Conservation (phyloP, 2,888 invertebrate species). For the Scaeva pyrastri region DNA sequence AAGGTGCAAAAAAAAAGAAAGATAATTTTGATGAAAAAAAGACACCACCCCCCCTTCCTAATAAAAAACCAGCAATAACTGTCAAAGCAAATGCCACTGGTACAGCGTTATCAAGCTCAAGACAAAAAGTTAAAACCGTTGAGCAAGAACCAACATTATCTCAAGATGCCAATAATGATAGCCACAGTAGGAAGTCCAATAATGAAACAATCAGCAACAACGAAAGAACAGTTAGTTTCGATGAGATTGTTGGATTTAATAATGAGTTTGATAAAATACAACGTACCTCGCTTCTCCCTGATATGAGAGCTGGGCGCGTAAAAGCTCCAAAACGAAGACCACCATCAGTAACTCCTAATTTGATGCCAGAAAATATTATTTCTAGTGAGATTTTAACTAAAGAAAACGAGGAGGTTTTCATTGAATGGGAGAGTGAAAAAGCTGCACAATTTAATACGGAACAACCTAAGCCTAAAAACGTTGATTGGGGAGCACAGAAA, state of each 20-base stretch:
- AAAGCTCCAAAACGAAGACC: slow-evolving; percentile 87
- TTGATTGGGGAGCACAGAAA: slow-evolving; percentile 90
- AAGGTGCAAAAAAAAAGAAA: slow-evolving; percentile 82
- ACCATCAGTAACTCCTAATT: slow-evolving; percentile 85
- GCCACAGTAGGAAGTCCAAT: slow-evolving; percentile 83
- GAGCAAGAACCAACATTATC: slow-evolving; percentile 85
- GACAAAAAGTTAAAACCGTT: slow-evolving; percentile 86
- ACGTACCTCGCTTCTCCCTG: slow-evolving; percentile 86
- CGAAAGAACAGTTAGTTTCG: slow-evolving; percentile 78
- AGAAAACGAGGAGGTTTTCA: slow-evolving; percentile 70
- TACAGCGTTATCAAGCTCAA: slow-evolving; percentile 86
- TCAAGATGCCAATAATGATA: slow-evolving; percentile 84
- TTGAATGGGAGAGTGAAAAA: slow-evolving; percentile 67
- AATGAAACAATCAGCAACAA: slow-evolving; percentile 78
- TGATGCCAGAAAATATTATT: slow-evolving; percentile 81
- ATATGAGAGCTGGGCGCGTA: slow-evolving; percentile 87
- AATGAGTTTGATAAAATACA: slow-evolving; percentile 88
- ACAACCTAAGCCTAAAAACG: slow-evolving; percentile 86
- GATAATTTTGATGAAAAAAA: slow-evolving; percentile 83
- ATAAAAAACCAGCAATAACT: slow-evolving; percentile 88
- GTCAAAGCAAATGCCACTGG: slow-evolving; percentile 86
- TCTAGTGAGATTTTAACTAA: slow-evolving; percentile 82
- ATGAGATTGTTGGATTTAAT: slow-evolving; percentile 80
- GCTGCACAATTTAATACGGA: slow-evolving; percentile 72
- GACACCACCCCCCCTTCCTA: slow-evolving; percentile 85